Percentiles rank a stretch among this genome's conserved stretches.
Evolutionary conservation across 2,113 vertebrate species (phyloP).

Genomic region (Malaclemys terrapin): DNA sequence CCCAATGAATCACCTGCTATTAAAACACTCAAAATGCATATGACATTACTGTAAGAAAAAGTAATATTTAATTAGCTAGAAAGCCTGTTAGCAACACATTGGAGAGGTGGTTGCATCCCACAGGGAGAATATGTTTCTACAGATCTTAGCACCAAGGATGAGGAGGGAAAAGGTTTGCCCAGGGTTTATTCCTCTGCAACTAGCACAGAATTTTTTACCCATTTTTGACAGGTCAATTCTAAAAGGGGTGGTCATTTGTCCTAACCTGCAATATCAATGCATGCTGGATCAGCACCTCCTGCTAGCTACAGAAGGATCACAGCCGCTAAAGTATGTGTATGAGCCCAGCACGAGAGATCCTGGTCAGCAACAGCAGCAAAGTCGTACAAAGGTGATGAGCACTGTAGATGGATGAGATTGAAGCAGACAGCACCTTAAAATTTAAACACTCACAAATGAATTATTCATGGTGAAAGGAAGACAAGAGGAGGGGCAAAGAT

Average conservation of each 20-base stretch:
- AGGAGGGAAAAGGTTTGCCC: neutral
- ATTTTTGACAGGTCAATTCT: fast-evolving
- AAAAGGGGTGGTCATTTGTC: neutral
- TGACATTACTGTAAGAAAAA: constrained; percentile 1
- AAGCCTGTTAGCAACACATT: neutral
- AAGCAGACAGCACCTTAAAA: constrained; percentile 18
- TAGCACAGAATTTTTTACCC: neutral
- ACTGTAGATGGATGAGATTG: neutral
- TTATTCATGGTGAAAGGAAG: constrained; percentile 20
- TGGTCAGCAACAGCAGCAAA: neutral
- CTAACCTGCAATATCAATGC: neutral
- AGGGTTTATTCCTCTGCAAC: neutral
- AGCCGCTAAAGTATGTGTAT: fast-evolving
- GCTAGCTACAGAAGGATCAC: neutral
- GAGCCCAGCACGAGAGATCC: neutral
- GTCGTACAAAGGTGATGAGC: neutral
- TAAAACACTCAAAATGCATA: neutral
- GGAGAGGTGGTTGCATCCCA: neutral
- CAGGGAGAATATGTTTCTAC: neutral
- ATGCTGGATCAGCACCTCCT: neutral
- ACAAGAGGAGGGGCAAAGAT: neutral
- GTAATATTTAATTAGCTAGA: constrained; percentile 14
- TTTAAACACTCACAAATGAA: neutral
- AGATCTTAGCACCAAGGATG: neutral
- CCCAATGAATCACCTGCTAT: neutral